These are phyloP conservation scores for Eilema depressum DNA, from an alignment of 2,888 invertebrate species.

Conservation along the genomic window DNA sequence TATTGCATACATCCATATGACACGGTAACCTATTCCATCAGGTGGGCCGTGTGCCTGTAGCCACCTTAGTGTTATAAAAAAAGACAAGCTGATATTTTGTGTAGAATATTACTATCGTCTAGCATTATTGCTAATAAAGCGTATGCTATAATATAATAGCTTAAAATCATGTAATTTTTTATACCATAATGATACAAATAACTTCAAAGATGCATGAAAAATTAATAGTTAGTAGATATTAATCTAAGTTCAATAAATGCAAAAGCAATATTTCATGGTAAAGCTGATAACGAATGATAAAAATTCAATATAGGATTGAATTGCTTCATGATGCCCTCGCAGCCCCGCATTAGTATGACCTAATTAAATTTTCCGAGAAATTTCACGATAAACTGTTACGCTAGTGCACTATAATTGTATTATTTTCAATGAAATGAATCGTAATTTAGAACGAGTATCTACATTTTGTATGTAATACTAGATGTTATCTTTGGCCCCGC, in stretches of 20 bases:
- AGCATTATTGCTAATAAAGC: too few species aligned
- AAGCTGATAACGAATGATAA: background rate
- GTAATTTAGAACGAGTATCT: background rate
- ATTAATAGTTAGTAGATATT: background rate
- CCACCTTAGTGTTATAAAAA: too few species aligned
- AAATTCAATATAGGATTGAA: conserved; percentile 7
- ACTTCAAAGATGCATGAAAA: background rate
- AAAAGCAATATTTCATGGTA: background rate
- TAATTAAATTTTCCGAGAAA: conserved; percentile 42
- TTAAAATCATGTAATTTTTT: too few species aligned
- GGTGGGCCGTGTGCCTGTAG: too few species aligned
- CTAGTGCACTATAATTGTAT: conserved; percentile 22
- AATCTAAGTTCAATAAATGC: background rate
- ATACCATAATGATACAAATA: background rate
- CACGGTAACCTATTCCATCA: too few species aligned
- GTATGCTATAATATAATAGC: too few species aligned
- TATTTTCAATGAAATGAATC: conserved; percentile 20
- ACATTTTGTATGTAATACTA: too few species aligned
- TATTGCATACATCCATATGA: too few species aligned
- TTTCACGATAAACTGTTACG: conserved; percentile 27
- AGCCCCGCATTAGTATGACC: conserved; percentile 27
- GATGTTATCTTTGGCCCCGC: too few species aligned
- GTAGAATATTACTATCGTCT: too few species aligned
- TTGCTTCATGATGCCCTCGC: conserved; percentile 13
- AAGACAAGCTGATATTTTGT: too few species aligned